A percentile compares a stretch with the other conserved stretches of the same genome.
These are phyloP conservation scores for Archips crataeganus DNA, from an alignment of 2,888 invertebrate species.

Conservation along the genomic window DNA sequence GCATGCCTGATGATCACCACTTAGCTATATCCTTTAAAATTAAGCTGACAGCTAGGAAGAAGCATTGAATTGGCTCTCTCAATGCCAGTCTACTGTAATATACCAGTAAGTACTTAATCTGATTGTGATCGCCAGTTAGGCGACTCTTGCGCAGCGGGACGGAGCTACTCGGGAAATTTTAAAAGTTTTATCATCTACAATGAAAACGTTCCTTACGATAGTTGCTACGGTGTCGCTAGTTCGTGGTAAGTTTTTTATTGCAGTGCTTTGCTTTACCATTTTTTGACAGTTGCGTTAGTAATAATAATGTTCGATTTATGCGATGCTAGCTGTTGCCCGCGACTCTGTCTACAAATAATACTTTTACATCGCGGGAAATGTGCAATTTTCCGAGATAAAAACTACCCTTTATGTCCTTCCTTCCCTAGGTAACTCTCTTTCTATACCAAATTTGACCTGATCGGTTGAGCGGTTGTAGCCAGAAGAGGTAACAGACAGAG, in stretches of 20 bases:
- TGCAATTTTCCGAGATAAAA: no score
- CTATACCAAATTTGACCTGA: no score
- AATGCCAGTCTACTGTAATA: constrained; percentile 29
- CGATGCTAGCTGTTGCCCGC: no score
- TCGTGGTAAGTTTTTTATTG: constrained; percentile 15
- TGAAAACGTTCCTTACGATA: constrained; percentile 19
- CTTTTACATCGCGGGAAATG: no score
- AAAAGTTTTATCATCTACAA: constrained; percentile 18
- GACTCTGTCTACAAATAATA: no score
- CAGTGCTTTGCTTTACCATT: no score
- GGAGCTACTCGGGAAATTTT: constrained; percentile 23
- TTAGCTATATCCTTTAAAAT: constrained; percentile 3
- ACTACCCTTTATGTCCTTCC: no score
- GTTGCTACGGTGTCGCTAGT: constrained; percentile 13
- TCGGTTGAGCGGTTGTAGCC: no score
- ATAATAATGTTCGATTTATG: no score
- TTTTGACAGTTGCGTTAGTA: no score
- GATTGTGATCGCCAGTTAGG: constrained; percentile 28
- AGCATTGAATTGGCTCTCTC: constrained; percentile 28
- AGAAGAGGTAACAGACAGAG: no score
- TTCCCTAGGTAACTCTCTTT: no score
- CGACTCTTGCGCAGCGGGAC: constrained; percentile 26
- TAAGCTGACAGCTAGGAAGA: constrained; percentile 24
- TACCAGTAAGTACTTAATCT: constrained; percentile 19
- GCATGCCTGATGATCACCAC: not conserved